Evolutionary conservation across 2,797 vertebrate species (phyloP).

Genomic region (Poeciliopsis gracilis): DNA sequence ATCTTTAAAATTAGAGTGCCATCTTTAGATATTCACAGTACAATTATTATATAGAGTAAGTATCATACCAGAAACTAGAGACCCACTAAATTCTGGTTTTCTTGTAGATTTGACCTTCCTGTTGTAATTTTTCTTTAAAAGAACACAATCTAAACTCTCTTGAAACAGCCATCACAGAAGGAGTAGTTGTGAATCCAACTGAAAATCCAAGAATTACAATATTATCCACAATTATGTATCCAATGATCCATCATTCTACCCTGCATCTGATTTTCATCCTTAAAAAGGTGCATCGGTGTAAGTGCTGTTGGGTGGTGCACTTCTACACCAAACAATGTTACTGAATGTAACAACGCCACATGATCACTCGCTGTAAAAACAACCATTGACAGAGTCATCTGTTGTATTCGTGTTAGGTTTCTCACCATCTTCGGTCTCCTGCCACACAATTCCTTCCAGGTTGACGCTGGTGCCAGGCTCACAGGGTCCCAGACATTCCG

Average conservation of each 20-base stretch:
- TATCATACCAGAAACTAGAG: background rate
- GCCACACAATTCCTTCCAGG: conserved; percentile 98
- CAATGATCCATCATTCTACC: background rate
- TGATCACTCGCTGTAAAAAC: background rate
- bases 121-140: background rate
- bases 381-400: background rate
- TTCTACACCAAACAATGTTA: background rate
- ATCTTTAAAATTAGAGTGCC: too few relatives aligned
- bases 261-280: background rate
- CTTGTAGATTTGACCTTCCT: background rate
- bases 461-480: conserved; percentile 98
- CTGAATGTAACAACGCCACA: background rate
- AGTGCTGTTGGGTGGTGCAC: background rate
- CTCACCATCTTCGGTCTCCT: conserved; percentile 96
- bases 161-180: background rate
- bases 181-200: background rate
- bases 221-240: background rate
- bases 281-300: background rate
- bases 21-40: too few relatives aligned
- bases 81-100: background rate
- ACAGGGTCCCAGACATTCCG: conserved; percentile 95
- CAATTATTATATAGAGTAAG: background rate
- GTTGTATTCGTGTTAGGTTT: background rate
- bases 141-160: background rate
- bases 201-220: background rate